Evolutionary conservation across 2,113 vertebrate species (phyloP).

Genomic region (Anthoscopus minutus): DNA sequence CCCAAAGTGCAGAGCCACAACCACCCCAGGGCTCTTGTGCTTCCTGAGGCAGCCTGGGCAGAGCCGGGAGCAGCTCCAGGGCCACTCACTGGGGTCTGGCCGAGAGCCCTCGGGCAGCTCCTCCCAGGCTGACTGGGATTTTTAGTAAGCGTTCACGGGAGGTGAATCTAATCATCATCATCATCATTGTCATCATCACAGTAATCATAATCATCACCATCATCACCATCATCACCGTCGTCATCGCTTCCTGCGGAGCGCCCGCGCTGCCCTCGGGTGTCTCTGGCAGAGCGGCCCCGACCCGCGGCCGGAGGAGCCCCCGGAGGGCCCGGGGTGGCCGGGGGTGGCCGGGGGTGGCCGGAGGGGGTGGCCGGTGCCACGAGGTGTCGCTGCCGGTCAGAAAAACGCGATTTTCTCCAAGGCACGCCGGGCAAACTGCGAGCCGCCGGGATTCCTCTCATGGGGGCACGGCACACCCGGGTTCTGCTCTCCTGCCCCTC

Average conservation of each 20-base stretch:
- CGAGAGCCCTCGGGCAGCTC: background rate
- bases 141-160: background rate
- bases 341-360: too few species aligned
- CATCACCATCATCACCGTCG: too few species aligned
- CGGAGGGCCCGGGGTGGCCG: too few species aligned
- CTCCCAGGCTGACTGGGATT: background rate
- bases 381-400: conserved; percentile 36
- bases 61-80: background rate
- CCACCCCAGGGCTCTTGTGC: accelerated
- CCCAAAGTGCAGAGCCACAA: background rate
- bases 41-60: background rate
- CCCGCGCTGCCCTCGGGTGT: too few species aligned
- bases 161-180: background rate
- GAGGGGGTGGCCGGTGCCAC: background rate
- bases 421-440: too few species aligned
- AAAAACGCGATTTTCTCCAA: accelerated
- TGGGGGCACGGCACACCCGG: accelerated
- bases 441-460: too few species aligned
- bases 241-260: background rate
- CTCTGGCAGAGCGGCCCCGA: background rate
- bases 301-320: background rate
- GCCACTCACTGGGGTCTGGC: background rate
- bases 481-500: background rate
- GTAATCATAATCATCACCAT: background rate
- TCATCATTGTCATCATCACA: too few species aligned